Conservation (phyloP, 2,113 vertebrate species). For the Sterrhoptilus dennistouni region DNA sequence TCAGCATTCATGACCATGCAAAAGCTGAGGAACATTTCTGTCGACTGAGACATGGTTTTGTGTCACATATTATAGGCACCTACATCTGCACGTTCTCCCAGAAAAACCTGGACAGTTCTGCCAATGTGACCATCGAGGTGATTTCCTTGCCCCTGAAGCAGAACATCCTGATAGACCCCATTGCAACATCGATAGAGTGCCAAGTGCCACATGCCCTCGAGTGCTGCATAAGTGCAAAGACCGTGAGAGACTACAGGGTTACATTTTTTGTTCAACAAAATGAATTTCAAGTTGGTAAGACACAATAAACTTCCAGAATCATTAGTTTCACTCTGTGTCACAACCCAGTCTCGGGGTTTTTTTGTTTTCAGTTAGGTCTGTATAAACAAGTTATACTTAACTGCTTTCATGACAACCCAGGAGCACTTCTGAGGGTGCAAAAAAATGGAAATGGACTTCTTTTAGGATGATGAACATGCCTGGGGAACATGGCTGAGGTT, state of each 20-base stretch:
- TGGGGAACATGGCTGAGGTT: neutral
- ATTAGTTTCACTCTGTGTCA: neutral
- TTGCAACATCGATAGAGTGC: neutral
- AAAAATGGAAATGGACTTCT: neutral
- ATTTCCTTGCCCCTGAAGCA: conserved; percentile 50
- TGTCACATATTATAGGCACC: conserved; percentile 60
- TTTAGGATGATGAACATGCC: neutral
- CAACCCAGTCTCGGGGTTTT: neutral
- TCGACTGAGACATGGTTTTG: neutral
- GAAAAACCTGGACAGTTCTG: conserved; percentile 27
- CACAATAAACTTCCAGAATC: neutral
- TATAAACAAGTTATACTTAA: neutral
- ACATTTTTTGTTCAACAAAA: neutral
- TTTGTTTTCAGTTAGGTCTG: neutral
- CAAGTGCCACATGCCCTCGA: neutral
- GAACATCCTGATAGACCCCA: conserved; percentile 69
- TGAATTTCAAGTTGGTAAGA: conserved; percentile 43
- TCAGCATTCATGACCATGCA: neutral
- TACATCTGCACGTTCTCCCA: conserved; percentile 72
- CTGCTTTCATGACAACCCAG: neutral
- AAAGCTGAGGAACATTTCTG: neutral
- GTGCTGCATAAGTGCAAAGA: conserved; percentile 58
- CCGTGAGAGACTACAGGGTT: neutral
- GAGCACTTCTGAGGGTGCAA: neutral
- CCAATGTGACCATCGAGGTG: conserved; percentile 26